Base-by-base conservation (phyloP, 2,888 invertebrate genomes). In the Vesta saturnalis region DNA sequence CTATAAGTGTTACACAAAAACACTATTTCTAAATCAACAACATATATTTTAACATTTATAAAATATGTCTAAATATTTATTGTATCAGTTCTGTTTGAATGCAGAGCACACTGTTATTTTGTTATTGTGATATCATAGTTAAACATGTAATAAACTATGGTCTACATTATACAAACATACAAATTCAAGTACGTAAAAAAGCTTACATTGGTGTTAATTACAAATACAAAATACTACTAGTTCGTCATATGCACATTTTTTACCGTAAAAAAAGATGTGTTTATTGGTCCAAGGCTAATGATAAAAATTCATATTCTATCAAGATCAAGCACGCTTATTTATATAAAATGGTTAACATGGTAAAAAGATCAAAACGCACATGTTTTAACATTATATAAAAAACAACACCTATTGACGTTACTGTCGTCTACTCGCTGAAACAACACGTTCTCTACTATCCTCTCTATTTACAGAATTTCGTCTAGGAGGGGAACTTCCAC, bases 391-490 rank as follows among this genome's bases (percentile, higher is more conserved):
- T 22, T 19, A 21, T 30, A 56, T 14, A 56, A 56, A n/a, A n/a
- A n/a, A n/a, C n/a, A n/a, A 57, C 16, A 22, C 39, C 23, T 54
- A 67, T 21, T 15, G n/a, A 62, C 21, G 64, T 78, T 79, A 83
- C 78, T 83, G 81, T 70, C 86, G 81, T 73, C 86, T 78, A 65
- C 81, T 81, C 59, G 78, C 79, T 47, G 76, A 77, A 67, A 87
- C 84, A n/a, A 87, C 86, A 71, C 90, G 85, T 79, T 91, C 91
- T 39, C 91, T 85, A 72, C 91, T 91, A 77, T 91, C 91, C 77
- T 91, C 91, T 60, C 91, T 85, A 76, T 89, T 88, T 18, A 87
- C 84, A 72, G 88, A 88, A 76, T 90, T 90, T 58, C 88, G 81
- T 1, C 90, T 85, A 0, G 89, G 89, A 1, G 89, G 89, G 0